phyloP scores from a whole-genome alignment of 2,888 invertebrate species.

The Catocala sponsa region DNA sequence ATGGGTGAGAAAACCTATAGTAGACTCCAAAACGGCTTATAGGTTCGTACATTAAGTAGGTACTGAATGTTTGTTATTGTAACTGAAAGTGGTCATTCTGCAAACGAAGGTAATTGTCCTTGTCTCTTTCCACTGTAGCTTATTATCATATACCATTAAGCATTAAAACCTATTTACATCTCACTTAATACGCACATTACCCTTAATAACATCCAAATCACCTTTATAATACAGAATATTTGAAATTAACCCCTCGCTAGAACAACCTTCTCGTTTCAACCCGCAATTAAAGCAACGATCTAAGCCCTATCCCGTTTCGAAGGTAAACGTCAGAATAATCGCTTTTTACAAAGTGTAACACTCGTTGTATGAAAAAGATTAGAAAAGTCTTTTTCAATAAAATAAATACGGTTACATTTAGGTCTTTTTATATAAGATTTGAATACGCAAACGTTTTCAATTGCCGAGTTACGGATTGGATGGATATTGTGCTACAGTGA shows the following conservation, averaged over 20 bases:
- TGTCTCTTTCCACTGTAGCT: not conserved
- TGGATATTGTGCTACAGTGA: too few species aligned
- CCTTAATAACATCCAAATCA: slow-evolving; percentile 6
- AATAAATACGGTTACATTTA: slow-evolving; percentile 3
- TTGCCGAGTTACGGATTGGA: not conserved
- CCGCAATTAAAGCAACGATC: slow-evolving; percentile 37
- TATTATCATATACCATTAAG: not conserved
- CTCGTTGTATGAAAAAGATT: slow-evolving; percentile 7
- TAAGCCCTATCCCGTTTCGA: slow-evolving; percentile 27
- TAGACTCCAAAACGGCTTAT: too few species aligned
- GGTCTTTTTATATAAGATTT: slow-evolving; percentile 1
- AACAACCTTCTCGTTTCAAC: slow-evolving; percentile 26
- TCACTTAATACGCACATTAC: not conserved
- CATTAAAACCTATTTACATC: not conserved
- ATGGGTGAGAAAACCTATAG: too few species aligned
- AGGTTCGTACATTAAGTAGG: too few species aligned
- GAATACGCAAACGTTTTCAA: slow-evolving; percentile 4
- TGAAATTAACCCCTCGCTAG: slow-evolving; percentile 38
- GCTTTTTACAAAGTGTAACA: slow-evolving; percentile 10
- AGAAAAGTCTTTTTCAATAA: not conserved
- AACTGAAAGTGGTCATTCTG: too few species aligned
- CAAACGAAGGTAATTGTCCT: too few species aligned
- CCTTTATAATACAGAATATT: slow-evolving; percentile 35
- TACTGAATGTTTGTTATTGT: too few species aligned
- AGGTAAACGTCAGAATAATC: slow-evolving; percentile 26